Percentiles rank a stretch among this genome's conserved stretches.
These are phyloP conservation scores for Prionace glauca DNA, from an alignment of 2,797 vertebrate genomes.

Conservation along the genomic window DNA sequence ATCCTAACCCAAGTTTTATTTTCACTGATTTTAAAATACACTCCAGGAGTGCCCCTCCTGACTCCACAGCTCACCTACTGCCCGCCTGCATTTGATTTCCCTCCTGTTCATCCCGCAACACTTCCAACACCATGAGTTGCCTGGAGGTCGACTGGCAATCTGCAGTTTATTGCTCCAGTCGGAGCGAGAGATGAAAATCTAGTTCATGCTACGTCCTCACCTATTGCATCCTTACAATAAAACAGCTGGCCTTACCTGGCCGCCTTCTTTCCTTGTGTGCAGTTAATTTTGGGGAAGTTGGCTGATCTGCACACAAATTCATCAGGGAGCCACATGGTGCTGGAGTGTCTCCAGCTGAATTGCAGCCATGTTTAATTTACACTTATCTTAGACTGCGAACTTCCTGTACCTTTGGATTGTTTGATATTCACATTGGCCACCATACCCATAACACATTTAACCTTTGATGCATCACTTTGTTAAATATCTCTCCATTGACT, in stretches of 20 bases:
- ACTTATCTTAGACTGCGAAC: neutral
- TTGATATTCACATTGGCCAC: neutral
- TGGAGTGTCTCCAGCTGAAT: neutral
- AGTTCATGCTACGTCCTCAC: neutral
- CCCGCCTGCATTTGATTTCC: neutral
- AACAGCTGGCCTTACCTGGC: neutral
- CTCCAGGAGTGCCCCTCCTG: no score
- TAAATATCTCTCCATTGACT: conserved; percentile 10
- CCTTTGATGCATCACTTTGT: neutral
- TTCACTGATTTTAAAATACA: neutral
- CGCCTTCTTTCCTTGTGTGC: no score
- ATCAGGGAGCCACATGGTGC: neutral
- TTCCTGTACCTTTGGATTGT: conserved; percentile 18
- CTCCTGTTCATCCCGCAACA: neutral
- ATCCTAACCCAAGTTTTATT: neutral
- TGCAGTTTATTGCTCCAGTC: neutral
- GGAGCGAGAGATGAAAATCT: neutral
- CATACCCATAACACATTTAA: conserved; percentile 30
- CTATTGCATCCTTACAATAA: neutral
- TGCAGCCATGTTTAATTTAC: neutral
- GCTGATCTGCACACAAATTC: neutral
- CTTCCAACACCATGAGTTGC: no score
- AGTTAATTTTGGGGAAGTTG: neutral
- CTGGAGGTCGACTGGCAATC: neutral
- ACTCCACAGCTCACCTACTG: neutral